A percentile compares a stretch with the other conserved stretches of the same genome.
phyloP scores from a whole-genome alignment of 2,113 vertebrate species.

The Merops nubicus region DNA sequence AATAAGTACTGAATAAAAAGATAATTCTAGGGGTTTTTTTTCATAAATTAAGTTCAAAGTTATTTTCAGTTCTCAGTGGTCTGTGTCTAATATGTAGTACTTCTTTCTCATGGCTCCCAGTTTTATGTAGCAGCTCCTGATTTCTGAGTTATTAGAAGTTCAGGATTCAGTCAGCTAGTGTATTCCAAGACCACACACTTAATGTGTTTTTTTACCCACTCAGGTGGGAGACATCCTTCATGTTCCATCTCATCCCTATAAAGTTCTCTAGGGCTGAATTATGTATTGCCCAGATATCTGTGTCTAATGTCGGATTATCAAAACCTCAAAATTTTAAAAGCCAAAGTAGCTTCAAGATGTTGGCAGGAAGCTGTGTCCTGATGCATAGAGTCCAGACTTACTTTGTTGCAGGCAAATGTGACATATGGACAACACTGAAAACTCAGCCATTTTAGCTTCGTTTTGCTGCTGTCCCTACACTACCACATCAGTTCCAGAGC shows the following conservation, averaged over 20 bases:
- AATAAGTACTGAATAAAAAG: not conserved
- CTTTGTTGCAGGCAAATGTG: not conserved
- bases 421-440: not conserved
- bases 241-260: not conserved
- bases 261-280: rapidly evolving
- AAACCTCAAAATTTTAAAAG: not conserved
- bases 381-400: rapidly evolving
- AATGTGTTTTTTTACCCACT: not conserved
- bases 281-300: not conserved
- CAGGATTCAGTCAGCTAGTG: not conserved
- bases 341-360: rapidly evolving
- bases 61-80: not conserved
- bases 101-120: not conserved
- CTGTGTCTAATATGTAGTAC: rapidly evolving
- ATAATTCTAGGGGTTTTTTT: not conserved
- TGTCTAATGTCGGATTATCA: not conserved
- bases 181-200: not conserved
- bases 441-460: not conserved
- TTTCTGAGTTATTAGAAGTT: not conserved
- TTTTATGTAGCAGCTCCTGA: not conserved
- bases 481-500: not conserved
- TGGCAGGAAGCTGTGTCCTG: not conserved
- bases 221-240: not conserved
- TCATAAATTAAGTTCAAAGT: not conserved
- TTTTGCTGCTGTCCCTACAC: not conserved